These are phyloP conservation scores for Aradophagus sp. DNA, from an alignment of 1,140 invertebrate genomes.

Conservation along the genomic window DNA sequence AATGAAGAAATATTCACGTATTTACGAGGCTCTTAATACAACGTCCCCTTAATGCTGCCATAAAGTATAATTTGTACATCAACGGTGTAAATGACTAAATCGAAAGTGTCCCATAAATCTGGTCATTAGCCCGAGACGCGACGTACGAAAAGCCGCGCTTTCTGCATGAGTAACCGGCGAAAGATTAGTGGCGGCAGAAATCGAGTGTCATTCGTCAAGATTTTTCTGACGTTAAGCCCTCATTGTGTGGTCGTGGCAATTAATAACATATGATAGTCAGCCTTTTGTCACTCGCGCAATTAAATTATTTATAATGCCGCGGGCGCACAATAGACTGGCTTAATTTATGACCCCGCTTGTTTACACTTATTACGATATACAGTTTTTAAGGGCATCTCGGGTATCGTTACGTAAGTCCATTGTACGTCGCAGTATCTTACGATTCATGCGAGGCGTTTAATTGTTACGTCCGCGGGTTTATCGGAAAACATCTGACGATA, in stretches of 20 bases:
- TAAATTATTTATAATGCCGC: too few species aligned
- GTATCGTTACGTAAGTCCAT: conserved; percentile 20
- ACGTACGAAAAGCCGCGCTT: conserved; percentile 17
- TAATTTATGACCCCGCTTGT: conserved; percentile 37
- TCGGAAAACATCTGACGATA: too few species aligned
- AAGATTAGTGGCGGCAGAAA: conserved; percentile 37
- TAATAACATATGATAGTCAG: conserved; percentile 50
- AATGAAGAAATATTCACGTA: too few species aligned
- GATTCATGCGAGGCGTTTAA: too few species aligned
- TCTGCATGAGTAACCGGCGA: conserved; percentile 33
- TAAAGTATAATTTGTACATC: conserved; percentile 53
- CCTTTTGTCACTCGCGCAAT: conserved; percentile 28
- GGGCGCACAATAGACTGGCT: conserved; percentile 14
- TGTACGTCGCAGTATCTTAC: too few species aligned
- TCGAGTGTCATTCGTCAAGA: conserved; percentile 40
- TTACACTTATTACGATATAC: conserved; percentile 42
- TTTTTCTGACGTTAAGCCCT: conserved; percentile 49
- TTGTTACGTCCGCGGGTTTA: too few species aligned
- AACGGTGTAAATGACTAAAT: conserved; percentile 47
- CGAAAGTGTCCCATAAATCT: conserved; percentile 50
- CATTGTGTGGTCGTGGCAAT: conserved; percentile 33
- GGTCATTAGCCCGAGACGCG: conserved; percentile 31
- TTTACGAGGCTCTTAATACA: too few species aligned
- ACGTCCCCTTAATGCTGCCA: too few species aligned
- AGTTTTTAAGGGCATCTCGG: conserved; percentile 24